These are phyloP conservation scores for Galeopterus variegatus DNA, from an alignment of 2,113 vertebrate species.

Conservation along the genomic window DNA sequence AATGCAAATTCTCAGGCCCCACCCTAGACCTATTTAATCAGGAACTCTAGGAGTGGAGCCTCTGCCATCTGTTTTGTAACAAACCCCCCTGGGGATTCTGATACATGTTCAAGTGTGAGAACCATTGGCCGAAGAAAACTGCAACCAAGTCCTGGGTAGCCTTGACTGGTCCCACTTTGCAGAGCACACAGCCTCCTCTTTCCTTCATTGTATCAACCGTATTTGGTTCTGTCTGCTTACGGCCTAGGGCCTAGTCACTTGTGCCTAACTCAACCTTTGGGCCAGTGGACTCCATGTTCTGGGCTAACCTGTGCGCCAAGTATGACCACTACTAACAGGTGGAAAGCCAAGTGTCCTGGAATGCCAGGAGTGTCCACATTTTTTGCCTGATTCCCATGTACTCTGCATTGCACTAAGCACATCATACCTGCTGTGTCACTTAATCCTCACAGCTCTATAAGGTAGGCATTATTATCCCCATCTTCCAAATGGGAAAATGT, in stretches of 20 bases:
- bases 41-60: background rate
- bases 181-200: background rate
- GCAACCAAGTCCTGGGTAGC: background rate
- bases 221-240: background rate
- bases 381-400: background rate
- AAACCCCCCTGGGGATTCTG: background rate
- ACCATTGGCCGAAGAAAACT: background rate
- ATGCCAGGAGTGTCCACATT: background rate
- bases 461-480: background rate
- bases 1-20: constrained; percentile 2
- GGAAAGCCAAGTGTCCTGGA: no score
- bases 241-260: background rate
- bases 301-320: background rate
- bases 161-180: background rate
- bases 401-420: background rate
- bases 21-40: background rate
- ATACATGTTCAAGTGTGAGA: constrained; percentile 24
- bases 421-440: background rate
- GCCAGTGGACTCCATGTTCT: background rate
- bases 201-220: background rate
- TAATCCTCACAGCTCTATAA: background rate
- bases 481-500: constrained; percentile 58
- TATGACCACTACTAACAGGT: constrained; percentile 2
- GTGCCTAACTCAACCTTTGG: background rate
- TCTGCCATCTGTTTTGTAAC: background rate